These are phyloP conservation scores for Melanotaenia boesemani DNA, from an alignment of 2,797 vertebrate genomes.

Conservation along the genomic window DNA sequence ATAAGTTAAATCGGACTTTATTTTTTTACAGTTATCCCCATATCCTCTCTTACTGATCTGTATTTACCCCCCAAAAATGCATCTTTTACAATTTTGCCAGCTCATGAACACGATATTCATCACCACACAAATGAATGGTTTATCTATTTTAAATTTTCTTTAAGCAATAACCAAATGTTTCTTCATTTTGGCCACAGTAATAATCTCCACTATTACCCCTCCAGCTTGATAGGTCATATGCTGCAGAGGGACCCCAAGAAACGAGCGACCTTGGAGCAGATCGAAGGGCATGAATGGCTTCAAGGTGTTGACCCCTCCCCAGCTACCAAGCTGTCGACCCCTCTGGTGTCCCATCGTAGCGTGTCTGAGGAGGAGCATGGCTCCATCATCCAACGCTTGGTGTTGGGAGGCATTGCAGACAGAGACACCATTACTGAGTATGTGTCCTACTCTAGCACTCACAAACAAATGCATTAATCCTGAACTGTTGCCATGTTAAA, in stretches of 20 bases:
- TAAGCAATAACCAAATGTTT: slow-evolving; percentile 6
- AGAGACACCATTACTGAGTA: slow-evolving; percentile 93
- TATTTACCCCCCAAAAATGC: not conserved
- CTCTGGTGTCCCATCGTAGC: slow-evolving; percentile 93
- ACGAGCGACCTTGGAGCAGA: slow-evolving; percentile 92
- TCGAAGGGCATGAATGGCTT: slow-evolving; percentile 92
- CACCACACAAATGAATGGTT: not conserved
- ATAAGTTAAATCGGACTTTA: not conserved
- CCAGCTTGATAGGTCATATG: slow-evolving; percentile 93
- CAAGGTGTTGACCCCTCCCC: slow-evolving; percentile 95
- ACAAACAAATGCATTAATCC: slow-evolving; percentile 11
- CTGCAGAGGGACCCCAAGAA: slow-evolving; percentile 93
- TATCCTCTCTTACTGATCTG: not conserved
- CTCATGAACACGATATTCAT: not conserved
- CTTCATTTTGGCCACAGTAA: not conserved
- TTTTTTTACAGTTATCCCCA: not conserved
- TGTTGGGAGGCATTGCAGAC: slow-evolving; percentile 92
- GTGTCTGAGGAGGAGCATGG: slow-evolving; percentile 95
- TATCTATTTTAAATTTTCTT: not conserved
- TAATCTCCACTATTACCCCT: slow-evolving; percentile 26
- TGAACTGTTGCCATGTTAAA: slow-evolving; percentile 50
- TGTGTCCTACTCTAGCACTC: slow-evolving; percentile 48
- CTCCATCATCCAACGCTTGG: slow-evolving; percentile 95
- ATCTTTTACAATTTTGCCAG: not conserved
- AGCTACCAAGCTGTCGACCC: slow-evolving; percentile 94